A percentile compares a stretch with the other conserved stretches of the same genome.
phyloP scores from a whole-genome alignment of 2,113 vertebrate species.

The Dicrurus megarhynchus region DNA sequence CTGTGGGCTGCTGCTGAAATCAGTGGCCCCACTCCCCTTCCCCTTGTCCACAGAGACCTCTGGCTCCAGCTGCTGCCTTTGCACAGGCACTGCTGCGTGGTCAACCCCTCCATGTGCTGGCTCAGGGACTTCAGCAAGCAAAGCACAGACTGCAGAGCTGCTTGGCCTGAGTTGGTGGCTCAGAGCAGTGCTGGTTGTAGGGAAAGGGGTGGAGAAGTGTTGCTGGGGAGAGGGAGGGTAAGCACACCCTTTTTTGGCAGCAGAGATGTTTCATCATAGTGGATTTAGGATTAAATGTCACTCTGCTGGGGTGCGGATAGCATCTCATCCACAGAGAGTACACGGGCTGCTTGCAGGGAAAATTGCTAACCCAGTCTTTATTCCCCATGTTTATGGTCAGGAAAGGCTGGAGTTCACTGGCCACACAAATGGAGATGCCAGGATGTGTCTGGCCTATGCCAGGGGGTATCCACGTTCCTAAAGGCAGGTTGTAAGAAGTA shows the following conservation, averaged over 20 bases:
- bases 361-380: background rate
- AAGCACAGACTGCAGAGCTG: background rate
- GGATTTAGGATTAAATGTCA: background rate
- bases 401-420: background rate
- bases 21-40: accelerated
- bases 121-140: background rate
- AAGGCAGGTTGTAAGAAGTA: background rate
- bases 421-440: background rate
- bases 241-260: background rate
- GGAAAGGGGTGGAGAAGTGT: background rate
- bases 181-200: background rate
- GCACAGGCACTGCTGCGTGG: background rate
- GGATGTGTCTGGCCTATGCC: background rate
- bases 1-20: background rate
- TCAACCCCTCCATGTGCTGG: accelerated
- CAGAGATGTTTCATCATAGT: background rate
- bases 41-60: background rate
- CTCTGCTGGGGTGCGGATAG: background rate
- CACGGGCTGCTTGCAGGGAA: background rate
- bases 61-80: background rate
- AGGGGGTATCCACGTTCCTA: background rate
- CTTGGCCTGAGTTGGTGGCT: background rate
- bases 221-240: background rate
- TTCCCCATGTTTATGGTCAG: background rate
- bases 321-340: background rate